Conservation (phyloP, 2,113 vertebrate genomes). For the Hydrolagus affinis region DNA sequence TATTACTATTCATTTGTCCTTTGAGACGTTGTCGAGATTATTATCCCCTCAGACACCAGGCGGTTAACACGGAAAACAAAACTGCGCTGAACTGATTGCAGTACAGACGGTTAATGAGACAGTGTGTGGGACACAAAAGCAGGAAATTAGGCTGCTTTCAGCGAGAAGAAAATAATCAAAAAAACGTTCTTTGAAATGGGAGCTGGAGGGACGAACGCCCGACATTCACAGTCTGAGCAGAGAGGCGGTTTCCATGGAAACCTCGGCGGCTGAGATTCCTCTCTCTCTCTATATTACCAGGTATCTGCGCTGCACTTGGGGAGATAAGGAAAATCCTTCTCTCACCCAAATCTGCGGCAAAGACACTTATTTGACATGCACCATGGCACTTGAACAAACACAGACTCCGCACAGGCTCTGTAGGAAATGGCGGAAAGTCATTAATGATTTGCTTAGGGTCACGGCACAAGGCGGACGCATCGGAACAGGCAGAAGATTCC, state of each 20-base stretch:
- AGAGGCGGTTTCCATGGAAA: not conserved
- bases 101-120: not conserved
- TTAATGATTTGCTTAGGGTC: not conserved
- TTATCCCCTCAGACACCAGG: too few relatives aligned
- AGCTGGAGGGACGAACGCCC: not conserved
- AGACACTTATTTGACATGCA: not conserved
- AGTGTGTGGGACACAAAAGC: not conserved
- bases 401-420: not conserved
- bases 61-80: not conserved
- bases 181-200: not conserved
- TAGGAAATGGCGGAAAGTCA: not conserved
- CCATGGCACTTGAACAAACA: not conserved
- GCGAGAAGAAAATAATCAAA: not conserved
- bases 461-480: too few relatives aligned
- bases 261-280: not conserved
- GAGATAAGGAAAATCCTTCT: not conserved
- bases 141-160: constrained; percentile 3
- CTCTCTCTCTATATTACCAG: not conserved
- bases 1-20: too few relatives aligned
- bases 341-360: not conserved
- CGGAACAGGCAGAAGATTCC: not conserved
- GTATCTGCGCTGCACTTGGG: not conserved
- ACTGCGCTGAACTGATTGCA: not conserved
- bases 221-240: constrained; percentile 2
- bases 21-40: too few relatives aligned